Evolutionary conservation across 2,113 vertebrate species (phyloP).

Genomic region (Entosphenus tridentatus): DNA sequence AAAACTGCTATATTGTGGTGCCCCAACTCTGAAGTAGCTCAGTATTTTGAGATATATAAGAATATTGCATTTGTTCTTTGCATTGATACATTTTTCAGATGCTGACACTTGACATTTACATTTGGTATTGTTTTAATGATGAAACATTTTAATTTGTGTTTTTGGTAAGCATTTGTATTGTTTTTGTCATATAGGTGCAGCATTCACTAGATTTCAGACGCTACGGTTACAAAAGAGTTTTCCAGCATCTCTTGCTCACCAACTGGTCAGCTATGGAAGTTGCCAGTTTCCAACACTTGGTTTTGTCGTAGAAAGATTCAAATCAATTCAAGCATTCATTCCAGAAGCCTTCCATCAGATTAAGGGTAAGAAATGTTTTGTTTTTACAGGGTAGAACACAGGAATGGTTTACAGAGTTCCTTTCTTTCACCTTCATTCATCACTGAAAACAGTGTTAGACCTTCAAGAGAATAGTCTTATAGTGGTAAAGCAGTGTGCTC

Average conservation of each 20-base stretch:
- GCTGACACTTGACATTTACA: too few relatives aligned
- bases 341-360: constrained; percentile 82
- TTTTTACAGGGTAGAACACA: too few relatives aligned
- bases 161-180: not conserved
- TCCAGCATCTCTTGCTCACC: constrained; percentile 51
- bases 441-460: too few relatives aligned
- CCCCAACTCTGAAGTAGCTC: too few relatives aligned
- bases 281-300: constrained; percentile 94
- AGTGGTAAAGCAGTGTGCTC: too few relatives aligned
- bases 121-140: not conserved
- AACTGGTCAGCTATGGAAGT: constrained; percentile 90
- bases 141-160: not conserved
- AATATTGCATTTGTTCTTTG: too few relatives aligned
- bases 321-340: constrained; percentile 94
- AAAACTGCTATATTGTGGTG: too few relatives aligned
- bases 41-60: too few relatives aligned
- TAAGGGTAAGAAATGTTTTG: constrained; percentile 33
- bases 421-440: too few relatives aligned
- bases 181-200: constrained; percentile 39
- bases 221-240: constrained; percentile 69
- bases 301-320: constrained; percentile 91
- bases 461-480: too few relatives aligned
- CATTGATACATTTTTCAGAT: too few relatives aligned
- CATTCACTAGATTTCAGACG: constrained; percentile 94
- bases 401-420: too few relatives aligned